Conservation (phyloP, 2,888 invertebrate species). For the Tortricodes alternella region DNA sequence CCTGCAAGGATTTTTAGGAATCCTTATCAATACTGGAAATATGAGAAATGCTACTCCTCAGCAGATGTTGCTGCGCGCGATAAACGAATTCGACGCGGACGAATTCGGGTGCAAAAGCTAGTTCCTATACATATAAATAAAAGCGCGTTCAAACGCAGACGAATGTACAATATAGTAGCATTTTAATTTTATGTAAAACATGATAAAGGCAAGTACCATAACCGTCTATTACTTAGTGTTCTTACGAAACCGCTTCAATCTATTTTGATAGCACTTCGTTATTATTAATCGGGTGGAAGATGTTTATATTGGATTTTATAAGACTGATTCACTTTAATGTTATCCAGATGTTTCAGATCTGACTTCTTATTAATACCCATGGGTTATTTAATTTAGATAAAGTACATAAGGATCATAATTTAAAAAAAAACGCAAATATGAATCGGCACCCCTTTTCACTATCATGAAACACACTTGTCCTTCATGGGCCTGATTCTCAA, state of each 20-base stretch:
- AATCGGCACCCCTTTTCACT: no score
- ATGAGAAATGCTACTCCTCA: no score
- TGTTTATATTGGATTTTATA: neutral
- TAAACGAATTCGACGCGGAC: no score
- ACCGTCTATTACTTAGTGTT: constrained; percentile 1
- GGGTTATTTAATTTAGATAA: neutral
- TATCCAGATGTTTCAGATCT: constrained; percentile 16
- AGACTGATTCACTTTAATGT: neutral
- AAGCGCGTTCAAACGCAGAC: neutral
- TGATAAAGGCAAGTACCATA: neutral
- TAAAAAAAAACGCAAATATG: no score
- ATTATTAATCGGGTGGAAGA: neutral
- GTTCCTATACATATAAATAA: neutral
- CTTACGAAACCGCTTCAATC: constrained; percentile 12
- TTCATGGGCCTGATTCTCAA: no score
- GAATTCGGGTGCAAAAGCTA: no score
- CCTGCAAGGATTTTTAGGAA: no score
- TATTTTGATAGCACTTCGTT: constrained; percentile 1
- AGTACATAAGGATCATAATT: neutral
- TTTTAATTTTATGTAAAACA: neutral
- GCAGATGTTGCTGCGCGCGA: no score
- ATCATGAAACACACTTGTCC: no score
- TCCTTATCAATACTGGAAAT: no score
- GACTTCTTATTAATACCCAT: neutral
- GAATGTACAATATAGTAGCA: neutral